These are phyloP conservation scores for Fragum fragum DNA, from an alignment of 2,888 invertebrate species.

Conservation along the genomic window DNA sequence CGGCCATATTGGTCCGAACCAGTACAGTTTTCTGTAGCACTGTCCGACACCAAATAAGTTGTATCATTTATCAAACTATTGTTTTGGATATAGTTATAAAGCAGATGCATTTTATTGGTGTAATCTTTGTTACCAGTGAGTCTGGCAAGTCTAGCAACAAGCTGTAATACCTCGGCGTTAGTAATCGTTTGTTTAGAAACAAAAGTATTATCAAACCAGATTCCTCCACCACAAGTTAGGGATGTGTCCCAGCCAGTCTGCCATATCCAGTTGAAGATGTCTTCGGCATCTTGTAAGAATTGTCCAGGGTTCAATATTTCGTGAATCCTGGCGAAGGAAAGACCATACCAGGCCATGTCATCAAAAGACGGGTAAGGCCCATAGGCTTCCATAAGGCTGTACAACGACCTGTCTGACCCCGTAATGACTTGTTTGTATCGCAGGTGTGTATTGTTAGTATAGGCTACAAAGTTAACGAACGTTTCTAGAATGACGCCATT, in stretches of 20 bases:
- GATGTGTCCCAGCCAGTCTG: conserved; percentile 70
- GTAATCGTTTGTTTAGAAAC: conserved; percentile 72
- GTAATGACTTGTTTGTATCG: conserved; percentile 65
- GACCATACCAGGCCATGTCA: conserved; percentile 76
- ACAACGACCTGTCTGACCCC: conserved; percentile 61
- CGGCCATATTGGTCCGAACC: conserved; percentile 55
- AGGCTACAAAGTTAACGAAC: conserved; percentile 70
- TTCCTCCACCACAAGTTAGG: conserved; percentile 68
- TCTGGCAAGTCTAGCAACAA: conserved; percentile 68
- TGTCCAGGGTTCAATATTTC: conserved; percentile 62
- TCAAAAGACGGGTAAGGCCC: conserved; percentile 75
- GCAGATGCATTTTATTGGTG: conserved; percentile 53
- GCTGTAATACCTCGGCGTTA: conserved; percentile 69
- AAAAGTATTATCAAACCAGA: conserved; percentile 72
- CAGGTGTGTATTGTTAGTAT: conserved; percentile 68
- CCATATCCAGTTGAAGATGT: conserved; percentile 74
- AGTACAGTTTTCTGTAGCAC: conserved; percentile 58
- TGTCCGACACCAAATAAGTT: conserved; percentile 69
- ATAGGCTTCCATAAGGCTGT: conserved; percentile 71
- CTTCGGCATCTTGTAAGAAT: conserved; percentile 65
- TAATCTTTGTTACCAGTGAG: conserved; percentile 61
- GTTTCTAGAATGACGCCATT: conserved; percentile 74
- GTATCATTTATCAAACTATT: conserved; percentile 68
- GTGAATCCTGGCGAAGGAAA: conserved; percentile 68
- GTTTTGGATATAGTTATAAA: conserved; percentile 65